Percentiles rank a stretch among this genome's conserved stretches.
Conservation (phyloP, 2,113 vertebrate genomes). For the Spea bombifrons region DNA sequence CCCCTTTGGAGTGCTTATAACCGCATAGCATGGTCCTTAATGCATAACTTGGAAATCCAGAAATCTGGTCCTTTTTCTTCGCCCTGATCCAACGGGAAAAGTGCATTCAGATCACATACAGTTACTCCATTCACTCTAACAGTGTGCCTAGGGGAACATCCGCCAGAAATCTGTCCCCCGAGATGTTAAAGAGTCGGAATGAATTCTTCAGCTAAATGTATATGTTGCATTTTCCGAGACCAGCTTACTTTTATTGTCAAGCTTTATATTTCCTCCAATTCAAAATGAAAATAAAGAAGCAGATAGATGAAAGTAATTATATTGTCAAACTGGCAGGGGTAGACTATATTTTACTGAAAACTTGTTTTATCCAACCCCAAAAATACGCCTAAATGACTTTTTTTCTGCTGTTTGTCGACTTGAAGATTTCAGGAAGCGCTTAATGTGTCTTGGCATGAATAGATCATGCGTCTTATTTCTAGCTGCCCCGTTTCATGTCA, state of each 20-base stretch:
- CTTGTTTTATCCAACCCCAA: conserved; percentile 29
- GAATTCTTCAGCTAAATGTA: background rate
- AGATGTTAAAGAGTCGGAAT: background rate
- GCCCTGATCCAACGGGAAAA: too few species aligned
- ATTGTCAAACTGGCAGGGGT: conserved; percentile 19
- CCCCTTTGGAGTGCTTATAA: too few species aligned
- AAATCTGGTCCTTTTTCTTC: too few species aligned
- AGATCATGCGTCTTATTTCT: conserved; percentile 15
- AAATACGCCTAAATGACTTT: conserved; percentile 38
- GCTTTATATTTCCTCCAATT: conserved; percentile 27
- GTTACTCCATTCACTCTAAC: too few species aligned
- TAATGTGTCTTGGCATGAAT: conserved; percentile 11
- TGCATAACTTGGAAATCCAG: too few species aligned
- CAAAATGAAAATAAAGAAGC: conserved; percentile 29
- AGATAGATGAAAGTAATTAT: conserved; percentile 39
- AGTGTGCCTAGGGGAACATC: background rate
- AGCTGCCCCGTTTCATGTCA: conserved; percentile 12
- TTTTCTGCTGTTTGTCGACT: background rate
- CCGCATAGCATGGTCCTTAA: too few species aligned
- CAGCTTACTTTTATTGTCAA: conserved; percentile 14
- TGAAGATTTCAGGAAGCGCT: background rate
- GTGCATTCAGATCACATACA: too few species aligned
- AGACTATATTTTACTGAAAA: conserved; percentile 41
- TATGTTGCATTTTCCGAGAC: background rate
- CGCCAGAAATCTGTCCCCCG: background rate